Evolutionary conservation across 1,140 invertebrate genomes (phyloP).

Genomic region (Pseudomyrmex gracilis): DNA sequence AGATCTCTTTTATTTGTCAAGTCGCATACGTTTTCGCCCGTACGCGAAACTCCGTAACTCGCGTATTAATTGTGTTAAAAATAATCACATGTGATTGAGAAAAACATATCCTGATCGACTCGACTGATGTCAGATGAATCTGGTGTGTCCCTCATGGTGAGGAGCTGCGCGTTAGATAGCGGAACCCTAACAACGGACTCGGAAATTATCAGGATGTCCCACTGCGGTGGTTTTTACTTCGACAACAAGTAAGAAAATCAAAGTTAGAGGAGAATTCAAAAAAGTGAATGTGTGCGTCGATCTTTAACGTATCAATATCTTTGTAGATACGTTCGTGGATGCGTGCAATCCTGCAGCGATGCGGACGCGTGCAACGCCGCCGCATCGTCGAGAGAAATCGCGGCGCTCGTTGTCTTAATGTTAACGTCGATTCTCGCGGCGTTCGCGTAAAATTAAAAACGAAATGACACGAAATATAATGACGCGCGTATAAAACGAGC

Average conservation of each 20-base stretch:
- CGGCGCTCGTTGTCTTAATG: constrained; percentile 49
- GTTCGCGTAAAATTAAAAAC: constrained; percentile 44
- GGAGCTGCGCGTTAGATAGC: constrained; percentile 96
- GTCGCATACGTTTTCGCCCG: too few relatives aligned
- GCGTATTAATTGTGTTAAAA: not conserved
- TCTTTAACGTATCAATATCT: not conserved
- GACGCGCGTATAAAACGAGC: too few relatives aligned
- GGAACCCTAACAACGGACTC: constrained; percentile 96
- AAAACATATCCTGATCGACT: constrained; percentile 8
- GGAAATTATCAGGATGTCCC: constrained; percentile 96
- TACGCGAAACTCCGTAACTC: too few relatives aligned
- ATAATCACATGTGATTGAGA: not conserved
- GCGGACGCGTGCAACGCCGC: constrained; percentile 92
- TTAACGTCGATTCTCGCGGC: constrained; percentile 55
- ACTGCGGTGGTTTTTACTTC: constrained; percentile 96
- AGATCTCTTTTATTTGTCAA: not conserved
- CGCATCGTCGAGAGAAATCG: constrained; percentile 40
- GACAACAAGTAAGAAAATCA: constrained; percentile 89
- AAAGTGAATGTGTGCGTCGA: not conserved
- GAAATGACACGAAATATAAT: too few relatives aligned
- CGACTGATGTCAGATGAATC: constrained; percentile 88
- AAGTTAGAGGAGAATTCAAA: not conserved
- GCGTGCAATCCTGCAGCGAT: constrained; percentile 95
- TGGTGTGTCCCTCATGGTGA: constrained; percentile 92
- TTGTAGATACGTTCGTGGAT: constrained; percentile 93